A percentile compares a stretch with the other conserved stretches of the same genome.
Evolutionary conservation across 2,113 vertebrate species (phyloP).

Genomic region (Megaceryle torquata): DNA sequence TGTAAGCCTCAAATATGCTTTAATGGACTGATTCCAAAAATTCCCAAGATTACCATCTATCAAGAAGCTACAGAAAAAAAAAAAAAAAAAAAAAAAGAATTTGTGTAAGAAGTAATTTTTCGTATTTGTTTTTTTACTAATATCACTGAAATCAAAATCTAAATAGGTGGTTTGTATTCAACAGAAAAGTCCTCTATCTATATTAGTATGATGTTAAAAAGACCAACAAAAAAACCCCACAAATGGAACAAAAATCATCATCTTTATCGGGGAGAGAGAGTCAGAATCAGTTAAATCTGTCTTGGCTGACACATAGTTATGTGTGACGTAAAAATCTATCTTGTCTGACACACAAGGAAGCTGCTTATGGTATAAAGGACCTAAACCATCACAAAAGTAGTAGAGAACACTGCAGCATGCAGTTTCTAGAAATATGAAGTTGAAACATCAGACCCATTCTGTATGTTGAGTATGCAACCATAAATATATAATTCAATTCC

Average conservation of each 20-base stretch:
- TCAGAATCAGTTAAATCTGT: not conserved
- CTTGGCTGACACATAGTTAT: not conserved
- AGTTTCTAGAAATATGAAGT: not conserved
- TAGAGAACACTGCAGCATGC: not conserved
- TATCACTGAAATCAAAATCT: not conserved
- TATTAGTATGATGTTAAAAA: not conserved
- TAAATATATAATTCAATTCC: not conserved
- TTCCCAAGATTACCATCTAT: not conserved
- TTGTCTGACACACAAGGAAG: not conserved
- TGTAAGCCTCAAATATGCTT: not conserved
- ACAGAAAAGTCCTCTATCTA: not conserved
- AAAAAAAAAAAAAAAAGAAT: not conserved
- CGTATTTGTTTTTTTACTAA: not conserved
- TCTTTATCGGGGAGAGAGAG: not conserved
- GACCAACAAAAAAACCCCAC: not conserved
- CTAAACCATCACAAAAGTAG: not conserved
- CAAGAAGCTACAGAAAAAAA: not conserved
- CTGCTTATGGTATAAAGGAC: not conserved
- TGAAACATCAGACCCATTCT: not conserved
- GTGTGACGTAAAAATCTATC: not conserved
- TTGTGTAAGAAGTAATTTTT: not conserved
- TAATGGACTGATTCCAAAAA: not conserved
- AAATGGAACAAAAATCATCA: not conserved
- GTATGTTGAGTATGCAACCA: fast-evolving
- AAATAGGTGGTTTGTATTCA: not conserved